phyloP scores from a whole-genome alignment of 2,113 vertebrate genomes.

The Artemisiospiza belli region DNA sequence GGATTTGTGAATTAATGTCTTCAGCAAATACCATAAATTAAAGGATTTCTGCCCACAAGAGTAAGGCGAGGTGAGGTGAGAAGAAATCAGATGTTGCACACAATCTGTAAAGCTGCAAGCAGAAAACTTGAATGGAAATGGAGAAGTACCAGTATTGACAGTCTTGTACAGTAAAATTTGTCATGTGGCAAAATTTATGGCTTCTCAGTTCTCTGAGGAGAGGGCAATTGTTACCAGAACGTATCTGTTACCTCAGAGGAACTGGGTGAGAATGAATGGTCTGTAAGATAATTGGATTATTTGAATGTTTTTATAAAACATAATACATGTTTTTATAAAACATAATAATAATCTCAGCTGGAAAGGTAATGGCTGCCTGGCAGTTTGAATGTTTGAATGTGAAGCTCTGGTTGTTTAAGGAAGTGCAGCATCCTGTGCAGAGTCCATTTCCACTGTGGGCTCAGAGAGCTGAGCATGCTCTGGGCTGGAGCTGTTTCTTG shows the following conservation, averaged over 20 bases:
- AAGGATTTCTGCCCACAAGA: background rate
- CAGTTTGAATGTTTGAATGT: background rate
- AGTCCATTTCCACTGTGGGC: background rate
- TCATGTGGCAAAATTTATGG: background rate
- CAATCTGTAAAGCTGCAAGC: background rate
- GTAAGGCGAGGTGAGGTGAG: background rate
- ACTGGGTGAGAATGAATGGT: background rate
- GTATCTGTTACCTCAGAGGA: background rate
- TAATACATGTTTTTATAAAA: background rate
- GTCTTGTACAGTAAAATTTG: background rate
- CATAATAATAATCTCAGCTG: background rate
- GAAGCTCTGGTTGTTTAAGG: background rate
- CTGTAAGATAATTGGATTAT: background rate
- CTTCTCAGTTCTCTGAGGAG: background rate
- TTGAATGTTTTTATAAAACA: background rate
- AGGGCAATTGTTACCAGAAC: background rate
- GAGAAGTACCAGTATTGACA: background rate
- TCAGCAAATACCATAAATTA: background rate
- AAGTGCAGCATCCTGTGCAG: background rate
- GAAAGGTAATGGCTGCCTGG: background rate
- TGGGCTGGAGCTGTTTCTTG: background rate
- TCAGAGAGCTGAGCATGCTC: accelerated
- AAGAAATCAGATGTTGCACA: background rate
- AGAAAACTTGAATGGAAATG: background rate
- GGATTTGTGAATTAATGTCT: background rate